A percentile compares a stretch with the other conserved stretches of the same genome.
phyloP scores from a whole-genome alignment of 2,797 vertebrate genomes.

The Crenuchus spilurus region DNA sequence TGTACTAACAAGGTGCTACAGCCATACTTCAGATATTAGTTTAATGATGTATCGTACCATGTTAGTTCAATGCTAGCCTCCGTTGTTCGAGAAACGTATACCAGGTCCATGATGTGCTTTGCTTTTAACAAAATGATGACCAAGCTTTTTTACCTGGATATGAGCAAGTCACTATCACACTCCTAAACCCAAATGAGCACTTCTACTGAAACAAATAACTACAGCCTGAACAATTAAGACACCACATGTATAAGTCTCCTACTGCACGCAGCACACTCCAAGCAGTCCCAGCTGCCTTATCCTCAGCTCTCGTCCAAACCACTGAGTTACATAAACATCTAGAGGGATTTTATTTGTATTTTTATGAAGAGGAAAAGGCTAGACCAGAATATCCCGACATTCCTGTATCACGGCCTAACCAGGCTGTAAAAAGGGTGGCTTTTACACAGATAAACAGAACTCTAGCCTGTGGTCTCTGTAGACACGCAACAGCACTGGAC shows the following conservation, averaged over 20 bases:
- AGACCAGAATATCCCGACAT: constrained; percentile 62
- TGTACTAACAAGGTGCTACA: too few species aligned
- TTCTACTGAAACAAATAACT: background rate
- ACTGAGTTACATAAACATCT: constrained; percentile 62
- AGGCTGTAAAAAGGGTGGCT: constrained; percentile 52
- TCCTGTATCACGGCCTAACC: constrained; percentile 60
- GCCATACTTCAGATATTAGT: too few species aligned
- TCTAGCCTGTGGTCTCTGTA: constrained; percentile 59
- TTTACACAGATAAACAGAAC: constrained; percentile 55
- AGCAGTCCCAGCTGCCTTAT: background rate
- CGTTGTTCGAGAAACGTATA: too few species aligned
- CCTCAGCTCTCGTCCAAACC: constrained; percentile 49
- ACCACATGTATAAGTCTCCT: background rate
- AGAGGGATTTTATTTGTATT: constrained; percentile 66
- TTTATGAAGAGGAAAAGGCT: constrained; percentile 64
- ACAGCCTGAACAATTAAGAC: background rate
- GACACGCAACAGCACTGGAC: constrained; percentile 58
- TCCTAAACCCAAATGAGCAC: background rate
- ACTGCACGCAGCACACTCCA: background rate
- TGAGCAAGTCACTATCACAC: background rate
- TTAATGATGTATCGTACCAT: too few species aligned
- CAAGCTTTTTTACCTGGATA: background rate
- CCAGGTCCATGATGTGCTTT: too few species aligned
- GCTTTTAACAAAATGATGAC: too few species aligned
- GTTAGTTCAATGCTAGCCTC: too few species aligned